Evolutionary conservation across 2,888 invertebrate genomes (phyloP), one percentile per base, ranked within the genome.

Genomic region (Chelonus formosanus): DNA sequence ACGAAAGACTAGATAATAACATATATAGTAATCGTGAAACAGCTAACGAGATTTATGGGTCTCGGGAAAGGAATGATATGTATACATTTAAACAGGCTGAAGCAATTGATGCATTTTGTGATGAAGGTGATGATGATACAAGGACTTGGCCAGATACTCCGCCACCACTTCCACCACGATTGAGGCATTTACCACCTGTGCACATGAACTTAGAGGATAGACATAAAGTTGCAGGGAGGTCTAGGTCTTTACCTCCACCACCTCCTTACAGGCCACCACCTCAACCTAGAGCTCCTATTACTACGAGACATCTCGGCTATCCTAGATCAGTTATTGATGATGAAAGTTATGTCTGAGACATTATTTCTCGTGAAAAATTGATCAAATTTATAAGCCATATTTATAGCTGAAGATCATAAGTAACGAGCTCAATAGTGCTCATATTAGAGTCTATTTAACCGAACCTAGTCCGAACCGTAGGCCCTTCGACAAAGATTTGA

Each of bases 131-230:
- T 68, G 79, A 78, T 60, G 81, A 62, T 59, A 75, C 76, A 61
- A 76, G 73, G 67, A 81, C 76, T 7, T 83, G 79, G 81, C 80
- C 80, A 3, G 88, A 87, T 73, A 86, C 87, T 78, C 89, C 88
- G 3, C 90, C 88, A 7, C 89, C 88, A 1, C 86, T 89, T 43
- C 89, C 89, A 1, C 89, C 89, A 4, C 84, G 89, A 74, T 81
- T 90, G 52, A 88, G 88, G 81, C 89, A 90, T 75, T 85, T 89
- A 72, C 90, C 89, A 64, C 89, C 90, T 1, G 90, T 90, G 35
- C 90, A 90, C 75, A 88, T 89, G 73, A 88, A 86, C 73, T 87
- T 88, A 65, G 88, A 89, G 34, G 88, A 89, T 57, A 86, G 88
- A 69, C 84, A 84, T 73, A 84, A 83, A 70, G 75, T 82, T 5